Conservation (phyloP, 2,888 invertebrate species). For the Cheilosia urbana region DNA sequence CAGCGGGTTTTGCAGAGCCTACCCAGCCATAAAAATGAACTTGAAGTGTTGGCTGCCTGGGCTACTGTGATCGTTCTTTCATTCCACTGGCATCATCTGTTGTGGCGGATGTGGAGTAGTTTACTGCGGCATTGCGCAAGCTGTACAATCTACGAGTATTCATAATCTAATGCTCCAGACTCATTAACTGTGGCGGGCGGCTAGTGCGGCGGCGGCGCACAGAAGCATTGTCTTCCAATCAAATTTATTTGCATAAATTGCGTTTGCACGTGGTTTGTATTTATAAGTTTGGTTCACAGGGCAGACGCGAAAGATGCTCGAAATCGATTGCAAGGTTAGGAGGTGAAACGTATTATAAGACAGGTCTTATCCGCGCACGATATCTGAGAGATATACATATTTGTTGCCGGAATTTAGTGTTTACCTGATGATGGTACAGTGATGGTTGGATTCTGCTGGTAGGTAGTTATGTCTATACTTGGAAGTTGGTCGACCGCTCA, state of each 20-base stretch:
- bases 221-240: conserved; percentile 63
- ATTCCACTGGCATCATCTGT: conserved; percentile 34
- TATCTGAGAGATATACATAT: conserved; percentile 51
- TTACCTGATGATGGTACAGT: conserved; percentile 29
- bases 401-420: conserved; percentile 66
- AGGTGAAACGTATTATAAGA: conserved; percentile 53
- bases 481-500: conserved; percentile 43
- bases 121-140: conserved; percentile 48
- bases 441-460: conserved; percentile 18
- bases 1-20: conserved; percentile 69
- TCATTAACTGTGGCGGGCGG: conserved; percentile 48
- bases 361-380: conserved; percentile 58
- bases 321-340: conserved; percentile 71
- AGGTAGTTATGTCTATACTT: conserved; percentile 10
- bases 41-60: conserved; percentile 76
- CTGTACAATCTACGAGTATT: conserved; percentile 31
- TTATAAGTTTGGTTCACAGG: conserved; percentile 24
- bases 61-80: conserved; percentile 55
- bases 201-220: neutral
- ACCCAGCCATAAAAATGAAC: conserved; percentile 80
- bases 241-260: conserved; percentile 66
- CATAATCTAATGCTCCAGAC: conserved; percentile 52
- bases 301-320: conserved; percentile 47
- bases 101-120: conserved; percentile 76
- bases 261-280: conserved; percentile 64